Evolutionary conservation across 2,113 vertebrate species (phyloP), one percentile per base, ranked within the genome.

Genomic region (Sceloporus tristichus): DNA sequence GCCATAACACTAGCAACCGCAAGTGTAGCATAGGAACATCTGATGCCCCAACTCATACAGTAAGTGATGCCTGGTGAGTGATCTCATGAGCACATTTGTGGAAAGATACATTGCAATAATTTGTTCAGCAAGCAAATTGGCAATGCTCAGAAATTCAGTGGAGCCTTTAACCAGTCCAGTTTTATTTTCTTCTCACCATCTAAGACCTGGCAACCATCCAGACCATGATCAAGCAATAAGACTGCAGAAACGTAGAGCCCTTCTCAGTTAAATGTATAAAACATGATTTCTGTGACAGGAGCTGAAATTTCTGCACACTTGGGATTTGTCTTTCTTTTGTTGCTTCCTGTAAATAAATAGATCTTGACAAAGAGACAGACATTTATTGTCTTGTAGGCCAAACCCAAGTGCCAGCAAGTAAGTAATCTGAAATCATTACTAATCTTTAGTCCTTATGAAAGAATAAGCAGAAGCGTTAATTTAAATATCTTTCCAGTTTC

Each of bases 401-500:
- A 90, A 86, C 88, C 91, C 90, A 94, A 92, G 87, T 14, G 25
- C 84, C 91, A 94, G 94, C 90, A 92, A 92, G 94, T 93, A 92
- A 92, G 91, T 95, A 92, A 93, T 88, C 91, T 91, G 82, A 95
- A 96, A 95, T 96, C 94, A 95, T 94, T 92, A 95, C 94, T 91
- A 91, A 94, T 93, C 92, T 95, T 96, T 95, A 86, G 93, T 96
- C 96, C 94, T 68, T 90, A 95, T 92, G 95, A 95, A 93, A 90
- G 91, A 96, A 92, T 95, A 93, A 94, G 95, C 93, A 94, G 94
- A 95, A 97, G 96, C 0, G 0, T 89, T 95, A 93, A 95, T 95
- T 97, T 96, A 96, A 97, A 95, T 96, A 96, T 95, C 96, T 97
- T 96, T 95, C 95, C 95, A 95, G 96, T 97, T 96, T 95, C 95